Percentiles rank a stretch among this genome's conserved stretches.
These are phyloP conservation scores for Diloba caeruleocephala DNA, from an alignment of 2,888 invertebrate genomes.

Conservation along the genomic window DNA sequence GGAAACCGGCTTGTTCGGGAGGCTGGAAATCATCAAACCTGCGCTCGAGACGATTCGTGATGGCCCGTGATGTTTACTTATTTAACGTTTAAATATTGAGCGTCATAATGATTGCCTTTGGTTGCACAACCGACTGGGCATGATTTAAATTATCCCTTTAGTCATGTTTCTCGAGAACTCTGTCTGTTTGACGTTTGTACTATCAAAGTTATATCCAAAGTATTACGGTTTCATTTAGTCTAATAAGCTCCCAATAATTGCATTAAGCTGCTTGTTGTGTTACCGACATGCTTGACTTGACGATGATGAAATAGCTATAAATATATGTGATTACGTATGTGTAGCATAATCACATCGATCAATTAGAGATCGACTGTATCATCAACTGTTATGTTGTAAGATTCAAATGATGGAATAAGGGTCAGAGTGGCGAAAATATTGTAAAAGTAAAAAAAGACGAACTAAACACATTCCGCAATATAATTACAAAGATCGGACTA, in stretches of 20 bases:
- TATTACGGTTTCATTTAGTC: no score
- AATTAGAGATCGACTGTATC: conserved; percentile 42
- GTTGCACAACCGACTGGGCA: conserved; percentile 13
- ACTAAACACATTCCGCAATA: conserved; percentile 14
- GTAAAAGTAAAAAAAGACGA: conserved; percentile 17
- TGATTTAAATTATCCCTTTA: conserved; percentile 8
- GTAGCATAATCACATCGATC: conserved; percentile 29
- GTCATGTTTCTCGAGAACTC: conserved; percentile 39
- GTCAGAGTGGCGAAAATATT: conserved; percentile 10
- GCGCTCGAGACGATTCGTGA: no score
- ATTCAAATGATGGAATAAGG: conserved; percentile 29
- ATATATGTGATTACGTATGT: conserved; percentile 37
- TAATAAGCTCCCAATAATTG: no score
- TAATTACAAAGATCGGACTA: no score
- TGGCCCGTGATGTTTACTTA: neutral
- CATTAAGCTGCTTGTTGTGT: no score
- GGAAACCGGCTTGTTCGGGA: no score
- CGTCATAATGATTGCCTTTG: conserved; percentile 34
- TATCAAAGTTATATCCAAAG: no score
- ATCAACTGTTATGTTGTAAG: conserved; percentile 33
- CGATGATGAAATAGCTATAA: conserved; percentile 39
- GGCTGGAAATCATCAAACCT: no score
- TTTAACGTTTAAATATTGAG: conserved; percentile 25
- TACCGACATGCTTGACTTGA: no score
- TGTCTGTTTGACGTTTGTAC: no score